Base-by-base conservation (phyloP, 1,140 invertebrate genomes). In the Scaptodrosophila lebanonensis region DNA sequence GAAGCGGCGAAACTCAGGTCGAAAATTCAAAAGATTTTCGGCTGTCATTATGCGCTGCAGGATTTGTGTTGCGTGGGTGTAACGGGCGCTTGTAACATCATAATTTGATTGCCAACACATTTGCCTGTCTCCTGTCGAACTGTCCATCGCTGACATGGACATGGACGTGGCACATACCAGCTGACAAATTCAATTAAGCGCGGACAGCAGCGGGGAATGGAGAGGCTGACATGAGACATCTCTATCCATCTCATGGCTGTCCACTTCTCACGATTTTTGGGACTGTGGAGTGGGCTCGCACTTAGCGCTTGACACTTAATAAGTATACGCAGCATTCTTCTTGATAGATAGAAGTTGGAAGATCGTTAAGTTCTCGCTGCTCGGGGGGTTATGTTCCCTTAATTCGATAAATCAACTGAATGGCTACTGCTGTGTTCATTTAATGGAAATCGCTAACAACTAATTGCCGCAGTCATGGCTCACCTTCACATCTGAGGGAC, bases 91-190 rank as follows among this genome's bases (percentile, higher is more conserved):
- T n/a, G 71, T 17, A 58, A 77, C 63, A 77, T 68, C 68, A 79
- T 79, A 77, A 79, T 77, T 77, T 51, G 59, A 79, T 65, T 65
- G 64, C 66, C 68, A 77, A 79, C 68, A 79, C 50, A 72, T 68
- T 79, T 79, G 39, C 42, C 44, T 25, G 39, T 56, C 56, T 53
- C 45, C 8, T 22, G 22, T 11, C 33, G 47, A 15, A 17, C 15
- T 44, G 49, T 49, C 49, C 22, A 18, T 15, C 44, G 29, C 29
- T 50, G 36, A 48, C 27, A 13, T 35, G 25, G 43, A 15, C 42
- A 44, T 39, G 58, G 59, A 63, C 66, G 64, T 22, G 36, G 15
- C 12, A 58, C 33, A 62, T 20, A 61, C 56, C 58, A 22, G 35
- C 39, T 43, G 13, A 45, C 17, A 44, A 16, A 43, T 29, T 30